Conservation (phyloP, 2,888 invertebrate genomes). For the Zeuzera pyrina region DNA sequence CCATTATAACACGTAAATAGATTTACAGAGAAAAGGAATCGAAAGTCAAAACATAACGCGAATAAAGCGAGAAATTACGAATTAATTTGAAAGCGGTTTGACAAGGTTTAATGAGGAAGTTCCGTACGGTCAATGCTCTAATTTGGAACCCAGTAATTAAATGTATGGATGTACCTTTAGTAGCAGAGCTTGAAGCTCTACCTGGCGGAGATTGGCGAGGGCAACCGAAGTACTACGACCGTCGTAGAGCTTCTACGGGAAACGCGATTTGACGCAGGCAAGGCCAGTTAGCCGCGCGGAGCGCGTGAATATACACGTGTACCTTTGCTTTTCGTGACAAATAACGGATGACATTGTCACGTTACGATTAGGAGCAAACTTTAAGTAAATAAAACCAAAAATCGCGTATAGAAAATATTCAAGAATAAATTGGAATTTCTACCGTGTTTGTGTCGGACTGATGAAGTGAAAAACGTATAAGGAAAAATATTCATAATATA, state of each 20-base stretch:
- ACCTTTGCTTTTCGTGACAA: slow-evolving; percentile 1
- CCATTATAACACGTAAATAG: not conserved
- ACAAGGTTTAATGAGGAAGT: slow-evolving; percentile 40
- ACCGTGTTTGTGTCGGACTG: slow-evolving; percentile 15
- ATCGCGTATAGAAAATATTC: not conserved
- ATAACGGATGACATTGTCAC: slow-evolving; percentile 1
- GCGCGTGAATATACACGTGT: slow-evolving; percentile 24
- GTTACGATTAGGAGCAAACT: slow-evolving; percentile 25
- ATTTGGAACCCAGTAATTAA: slow-evolving; percentile 61
- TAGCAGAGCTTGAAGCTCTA: slow-evolving; percentile 17
- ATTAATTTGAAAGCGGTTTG: slow-evolving; percentile 36
- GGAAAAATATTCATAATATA: too few relatives aligned
- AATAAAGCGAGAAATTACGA: slow-evolving; percentile 20
- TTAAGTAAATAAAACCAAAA: slow-evolving; percentile 2
- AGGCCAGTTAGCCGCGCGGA: slow-evolving; percentile 44
- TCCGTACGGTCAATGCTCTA: slow-evolving; percentile 49
- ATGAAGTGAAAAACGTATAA: slow-evolving; percentile 17
- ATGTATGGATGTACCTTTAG: slow-evolving; percentile 26
- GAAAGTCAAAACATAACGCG: slow-evolving; percentile 12
- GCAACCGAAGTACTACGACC: slow-evolving; percentile 24
- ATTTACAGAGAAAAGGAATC: slow-evolving; percentile 9
- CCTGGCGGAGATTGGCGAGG: slow-evolving; percentile 39
- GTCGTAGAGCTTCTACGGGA: slow-evolving; percentile 12
- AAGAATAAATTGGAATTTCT: not conserved
- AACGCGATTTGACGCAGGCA: slow-evolving; percentile 17